Evolutionary conservation across 2,113 vertebrate genomes (phyloP), one percentile per base, ranked within the genome.

Genomic region (Epinephelus moara): DNA sequence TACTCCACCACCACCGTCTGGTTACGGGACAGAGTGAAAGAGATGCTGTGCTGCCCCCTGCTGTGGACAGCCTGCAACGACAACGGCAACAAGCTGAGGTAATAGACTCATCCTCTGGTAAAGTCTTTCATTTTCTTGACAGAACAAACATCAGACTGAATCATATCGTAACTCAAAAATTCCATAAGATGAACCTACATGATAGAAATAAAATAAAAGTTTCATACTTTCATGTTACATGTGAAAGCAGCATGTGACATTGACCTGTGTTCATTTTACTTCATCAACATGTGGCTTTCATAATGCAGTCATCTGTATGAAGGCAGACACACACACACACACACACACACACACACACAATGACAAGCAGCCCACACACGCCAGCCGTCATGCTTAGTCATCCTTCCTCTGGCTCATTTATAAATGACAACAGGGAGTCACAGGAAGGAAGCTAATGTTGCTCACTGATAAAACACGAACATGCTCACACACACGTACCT

Each of bases 1-100:
- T 99, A 99, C 84, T 99, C 98, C 87, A 99, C 98, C 82, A 99
- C 97, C 85, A 99, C 98, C 0, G 98, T 99, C 94, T 99, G 98
- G 88, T 96, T 99, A 77, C 98, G 96, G 85, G 98, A 99, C 55
- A 99, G 91, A 0, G 98, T 99, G 90, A 97, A 99, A 17, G 98
- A 99, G 92, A 99, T 97, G 72, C 98, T 99, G 95, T 99, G 98
- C 86, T 99, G 98, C 89, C 98, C 97, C 94, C 96, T 99, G 92
- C 97, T 97, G 96, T 97, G 97, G 89, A 99, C 95, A 0, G 96
- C 98, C 98, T 99, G 94, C 57, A 94, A 93, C 75, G 64, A 85
- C 85, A 92, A 82, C 52, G 67, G 75, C 75, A 62, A 49, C 45
- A 61, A 56, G 71, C 55, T 67, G 2, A 52, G 60, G 19, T 63